Conservation (phyloP, 2,797 vertebrate genomes). For the Sebastes flavidus region DNA sequence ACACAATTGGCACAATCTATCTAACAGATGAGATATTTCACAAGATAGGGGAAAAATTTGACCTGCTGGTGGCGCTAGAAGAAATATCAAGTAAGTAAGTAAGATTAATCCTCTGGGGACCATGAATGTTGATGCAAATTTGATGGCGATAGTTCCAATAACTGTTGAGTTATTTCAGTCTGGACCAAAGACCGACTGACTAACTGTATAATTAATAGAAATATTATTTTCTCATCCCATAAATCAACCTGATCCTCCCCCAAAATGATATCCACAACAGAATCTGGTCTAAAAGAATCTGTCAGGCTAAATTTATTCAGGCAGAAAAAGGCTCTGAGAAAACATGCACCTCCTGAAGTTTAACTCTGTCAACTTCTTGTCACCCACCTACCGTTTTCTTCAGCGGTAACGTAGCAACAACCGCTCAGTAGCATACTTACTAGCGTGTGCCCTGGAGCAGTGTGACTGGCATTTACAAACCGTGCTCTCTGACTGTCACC, state of each 20-base stretch:
- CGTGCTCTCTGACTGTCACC: conserved; percentile 53
- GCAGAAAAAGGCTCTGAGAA: conserved; percentile 30
- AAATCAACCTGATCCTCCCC: not conserved
- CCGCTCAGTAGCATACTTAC: conserved; percentile 59
- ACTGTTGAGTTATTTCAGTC: not conserved
- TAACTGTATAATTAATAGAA: not conserved
- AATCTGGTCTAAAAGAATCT: conserved; percentile 1
- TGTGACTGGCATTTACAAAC: conserved; percentile 68
- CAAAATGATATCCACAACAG: not conserved
- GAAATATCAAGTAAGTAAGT: not conserved
- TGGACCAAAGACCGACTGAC: not conserved
- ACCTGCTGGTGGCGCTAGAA: not conserved
- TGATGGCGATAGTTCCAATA: not conserved
- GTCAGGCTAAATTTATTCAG: conserved; percentile 3
- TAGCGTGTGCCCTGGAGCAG: conserved; percentile 46
- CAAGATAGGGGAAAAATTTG: too few relatives aligned
- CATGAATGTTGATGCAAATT: not conserved
- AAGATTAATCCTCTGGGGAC: not conserved
- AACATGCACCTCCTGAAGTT: conserved; percentile 44
- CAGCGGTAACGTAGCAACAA: conserved; percentile 65
- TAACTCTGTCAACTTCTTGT: conserved; percentile 55
- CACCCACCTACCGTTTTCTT: conserved; percentile 37
- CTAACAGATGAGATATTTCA: too few relatives aligned
- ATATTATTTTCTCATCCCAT: not conserved
- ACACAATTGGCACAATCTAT: too few relatives aligned